Percentiles rank a stretch among this genome's conserved stretches.
Conservation (phyloP, 30 jellyfish, hydroid and myxozoan species). For the Hydra vulgaris region DNA sequence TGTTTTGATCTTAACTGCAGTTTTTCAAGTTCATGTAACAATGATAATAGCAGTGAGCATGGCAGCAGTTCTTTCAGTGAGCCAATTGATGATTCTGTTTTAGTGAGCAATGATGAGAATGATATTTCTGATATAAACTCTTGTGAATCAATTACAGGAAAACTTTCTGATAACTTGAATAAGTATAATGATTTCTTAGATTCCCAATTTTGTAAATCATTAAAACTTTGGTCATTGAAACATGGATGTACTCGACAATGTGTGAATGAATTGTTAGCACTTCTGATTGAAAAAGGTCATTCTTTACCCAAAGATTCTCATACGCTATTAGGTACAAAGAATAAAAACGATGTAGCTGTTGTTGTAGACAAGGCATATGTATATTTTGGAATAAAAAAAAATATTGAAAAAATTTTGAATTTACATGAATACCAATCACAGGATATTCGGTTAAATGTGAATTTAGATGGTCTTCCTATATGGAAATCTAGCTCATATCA, state of each 20-base stretch:
- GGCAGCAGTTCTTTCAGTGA: neutral
- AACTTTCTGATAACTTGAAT: neutral
- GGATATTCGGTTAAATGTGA: slow-evolving; percentile 8
- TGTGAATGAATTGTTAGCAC: neutral
- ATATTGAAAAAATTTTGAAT: neutral
- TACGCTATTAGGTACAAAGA: slow-evolving; percentile 1
- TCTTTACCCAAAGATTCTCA: slow-evolving; percentile 12
- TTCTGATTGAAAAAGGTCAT: neutral
- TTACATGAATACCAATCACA: neutral
- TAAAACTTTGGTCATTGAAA: neutral
- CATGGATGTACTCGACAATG: neutral
- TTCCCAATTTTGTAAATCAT: neutral
- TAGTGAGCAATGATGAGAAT: neutral
- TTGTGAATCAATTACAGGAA: neutral
- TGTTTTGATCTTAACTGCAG: neutral
- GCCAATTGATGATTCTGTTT: neutral
- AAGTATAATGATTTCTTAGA: neutral
- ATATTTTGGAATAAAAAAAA: neutral
- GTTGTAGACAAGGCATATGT: neutral
- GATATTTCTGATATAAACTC: neutral
- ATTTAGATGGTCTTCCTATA: slow-evolving; percentile 12
- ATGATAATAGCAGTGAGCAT: neutral
- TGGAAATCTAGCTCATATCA: slow-evolving; percentile 8
- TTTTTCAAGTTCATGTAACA: neutral
- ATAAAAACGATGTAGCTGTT: neutral